Base-by-base conservation (phyloP, 1,140 invertebrate genomes). In the Cotesia glomerata region DNA sequence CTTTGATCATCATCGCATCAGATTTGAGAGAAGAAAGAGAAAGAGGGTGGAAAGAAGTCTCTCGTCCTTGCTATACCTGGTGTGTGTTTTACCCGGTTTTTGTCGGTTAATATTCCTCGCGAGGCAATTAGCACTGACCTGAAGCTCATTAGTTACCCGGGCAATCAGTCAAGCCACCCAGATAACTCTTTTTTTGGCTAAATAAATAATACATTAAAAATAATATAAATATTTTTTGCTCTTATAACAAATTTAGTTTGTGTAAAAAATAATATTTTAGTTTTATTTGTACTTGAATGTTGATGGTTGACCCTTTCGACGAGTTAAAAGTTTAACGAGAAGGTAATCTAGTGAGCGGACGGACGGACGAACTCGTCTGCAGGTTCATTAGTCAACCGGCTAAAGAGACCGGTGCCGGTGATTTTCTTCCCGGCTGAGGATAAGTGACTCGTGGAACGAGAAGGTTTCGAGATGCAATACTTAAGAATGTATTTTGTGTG, bases 361-460 rank as follows among this genome's bases (percentile, higher is more conserved):
- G 7, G 39, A 11, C n/a, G 39, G 11, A 9, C 39, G 26, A 26
- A 64, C 72, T 71, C 77, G 74, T 71, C 75, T 75, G 73, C 14
- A 76, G 81, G 78, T 85, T 86, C 84, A 86, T 85, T 85, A 86
- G 83, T 86, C 84, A 86, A 82, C 75, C 76, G 78, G 75, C 81
- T 82, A 84, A 82, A 81, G 39, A 45, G 79, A 80, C 69, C 75
- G 77, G 76, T 80, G 75, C 76, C 73, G 78, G 71, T 54, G 77
- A 79, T 77, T 45, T 39, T 59, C 49, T 59, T 45, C 18, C 54
- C n/a, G 39, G 66, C 39, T 45, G 51, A 49, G 51, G 75, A 78
- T 82, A 80, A 86, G 82, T 85, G 83, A 84, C 83, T 77, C 80
- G 80, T 85, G 82, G 85, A 75, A 66, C 72, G 51, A 70, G 67